Evolutionary conservation across 2,797 vertebrate genomes (phyloP).

Genomic region (Adelosebastes latens): DNA sequence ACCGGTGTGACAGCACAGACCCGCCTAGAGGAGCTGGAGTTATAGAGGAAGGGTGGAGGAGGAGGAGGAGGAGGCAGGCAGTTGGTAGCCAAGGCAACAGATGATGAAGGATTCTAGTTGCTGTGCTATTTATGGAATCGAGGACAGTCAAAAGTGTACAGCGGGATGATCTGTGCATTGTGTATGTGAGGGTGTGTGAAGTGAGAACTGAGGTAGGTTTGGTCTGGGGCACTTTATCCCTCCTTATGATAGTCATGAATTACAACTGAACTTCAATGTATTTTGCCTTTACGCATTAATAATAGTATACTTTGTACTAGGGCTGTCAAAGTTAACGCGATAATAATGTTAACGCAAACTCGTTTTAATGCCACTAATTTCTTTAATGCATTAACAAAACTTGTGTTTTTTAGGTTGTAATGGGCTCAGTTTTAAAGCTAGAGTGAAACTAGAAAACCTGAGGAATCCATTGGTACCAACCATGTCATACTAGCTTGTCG

Average conservation of each 20-base stretch:
- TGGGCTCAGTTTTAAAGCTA: too few species aligned
- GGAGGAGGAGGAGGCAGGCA: conserved; percentile 23
- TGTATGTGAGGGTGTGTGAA: conserved; percentile 2
- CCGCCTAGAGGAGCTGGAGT: conserved; percentile 46
- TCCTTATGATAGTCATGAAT: neutral
- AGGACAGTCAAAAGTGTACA: conserved; percentile 66
- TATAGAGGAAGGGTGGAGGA: conserved; percentile 34
- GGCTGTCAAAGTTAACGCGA: neutral
- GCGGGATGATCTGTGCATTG: conserved; percentile 37
- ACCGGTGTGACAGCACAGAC: conserved; percentile 49
- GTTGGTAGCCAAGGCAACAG: conserved; percentile 81
- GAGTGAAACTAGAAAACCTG: too few species aligned
- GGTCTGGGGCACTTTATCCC: neutral
- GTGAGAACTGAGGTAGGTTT: conserved; percentile 8
- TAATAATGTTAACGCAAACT: too few species aligned
- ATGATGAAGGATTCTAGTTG: conserved; percentile 70
- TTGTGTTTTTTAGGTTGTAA: too few species aligned
- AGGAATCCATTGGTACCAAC: too few species aligned
- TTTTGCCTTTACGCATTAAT: neutral
- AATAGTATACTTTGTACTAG: neutral
- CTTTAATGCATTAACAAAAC: too few species aligned
- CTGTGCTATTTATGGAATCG: conserved; percentile 81
- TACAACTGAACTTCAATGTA: neutral
- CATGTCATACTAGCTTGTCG: too few species aligned
- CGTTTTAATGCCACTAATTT: too few species aligned